Conservation (phyloP, 2,888 invertebrate genomes). For the Alcis repandata region DNA sequence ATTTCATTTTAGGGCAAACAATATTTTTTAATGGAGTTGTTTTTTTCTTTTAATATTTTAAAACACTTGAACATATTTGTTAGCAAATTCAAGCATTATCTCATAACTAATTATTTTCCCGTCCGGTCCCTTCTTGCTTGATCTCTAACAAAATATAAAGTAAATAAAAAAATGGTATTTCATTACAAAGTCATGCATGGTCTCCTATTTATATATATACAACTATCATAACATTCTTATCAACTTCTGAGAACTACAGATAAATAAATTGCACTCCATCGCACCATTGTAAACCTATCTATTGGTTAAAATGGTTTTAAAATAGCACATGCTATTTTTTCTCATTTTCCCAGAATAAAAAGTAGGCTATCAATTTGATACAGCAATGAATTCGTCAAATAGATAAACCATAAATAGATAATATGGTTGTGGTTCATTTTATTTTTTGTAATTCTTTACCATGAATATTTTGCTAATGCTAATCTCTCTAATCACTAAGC, state of each 20-base stretch:
- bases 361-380: neutral
- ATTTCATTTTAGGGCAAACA: too few relatives aligned
- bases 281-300: too few relatives aligned
- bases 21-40: too few relatives aligned
- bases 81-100: too few relatives aligned
- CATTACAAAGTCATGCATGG: neutral
- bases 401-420: neutral
- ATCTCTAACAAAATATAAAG: too few relatives aligned
- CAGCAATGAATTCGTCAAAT: neutral
- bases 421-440: too few relatives aligned
- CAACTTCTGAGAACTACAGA: neutral
- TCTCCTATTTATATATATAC: neutral
- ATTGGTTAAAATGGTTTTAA: too few relatives aligned
- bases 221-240: neutral
- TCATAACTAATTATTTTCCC: too few relatives aligned
- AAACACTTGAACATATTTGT: too few relatives aligned
- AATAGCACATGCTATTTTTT: neutral
- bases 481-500: conserved; percentile 9
- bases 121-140: too few relatives aligned
- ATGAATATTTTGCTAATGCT: neutral
- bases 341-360: neutral
- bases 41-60: too few relatives aligned
- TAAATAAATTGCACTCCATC: neutral
- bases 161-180: neutral
- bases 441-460: neutral